Evolutionary conservation across 2,113 vertebrate genomes (phyloP), one percentile per base, ranked within the genome.

Genomic region (Callipepla californica): DNA sequence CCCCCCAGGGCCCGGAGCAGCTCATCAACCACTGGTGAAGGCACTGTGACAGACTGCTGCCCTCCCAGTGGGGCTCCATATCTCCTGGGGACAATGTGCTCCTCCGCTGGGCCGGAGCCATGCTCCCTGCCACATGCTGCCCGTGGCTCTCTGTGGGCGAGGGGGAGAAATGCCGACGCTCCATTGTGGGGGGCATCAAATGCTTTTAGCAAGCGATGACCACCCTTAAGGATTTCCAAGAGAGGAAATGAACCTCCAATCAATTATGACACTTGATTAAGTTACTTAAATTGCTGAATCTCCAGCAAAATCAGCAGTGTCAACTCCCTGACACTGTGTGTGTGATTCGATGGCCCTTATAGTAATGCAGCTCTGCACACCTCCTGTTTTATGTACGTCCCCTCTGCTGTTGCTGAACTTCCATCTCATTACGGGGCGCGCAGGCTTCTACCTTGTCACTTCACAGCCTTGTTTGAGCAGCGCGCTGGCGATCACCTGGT

Each of bases 161-260:
- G 94, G 97, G 88, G 85, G 68, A 97, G 44, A 88, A 94, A 88
- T 1, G 89, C 97, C 96, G 97, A 98, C 87, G 65, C 95, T 97
- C 97, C 80, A 75, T 96, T 96, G 95, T 78, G 97, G 96, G 97
- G 97, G 98, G 97, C 96, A 89, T 67, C 95, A 93, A 96, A 95
- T 94, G 95, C 81, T 97, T 98, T 96, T 93, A 97, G 94, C 81
- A 89, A 92, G 80, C 80, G 25, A 19, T 94, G 94, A 94, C 88
- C 90, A 96, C 86, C 72, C 82, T 96, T 95, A 94, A 96, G 92
- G 92, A 97, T 96, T 97, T 96, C 95, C 84, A 97, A 86, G 94
- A 97, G 95, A 97, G 97, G 95, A 98, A 98, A 98, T 96, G 94
- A 97, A 96, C 93, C 74, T 97, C 86, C 93, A 96, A 88, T 97